These are phyloP conservation scores for Montifringilla adamsi DNA, from an alignment of 2,113 vertebrate genomes.

Conservation along the genomic window DNA sequence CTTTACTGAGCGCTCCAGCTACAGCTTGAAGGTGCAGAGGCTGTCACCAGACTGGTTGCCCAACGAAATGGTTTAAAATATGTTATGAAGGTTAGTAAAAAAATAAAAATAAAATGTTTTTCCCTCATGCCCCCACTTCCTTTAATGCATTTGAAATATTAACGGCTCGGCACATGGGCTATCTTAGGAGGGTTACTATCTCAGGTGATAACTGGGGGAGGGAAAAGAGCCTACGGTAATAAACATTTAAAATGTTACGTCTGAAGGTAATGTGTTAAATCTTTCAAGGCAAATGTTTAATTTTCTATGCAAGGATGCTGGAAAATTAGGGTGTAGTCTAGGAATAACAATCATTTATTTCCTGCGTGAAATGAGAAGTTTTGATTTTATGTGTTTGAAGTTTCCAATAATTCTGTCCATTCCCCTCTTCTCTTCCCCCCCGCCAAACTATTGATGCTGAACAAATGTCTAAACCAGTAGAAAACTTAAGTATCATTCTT, in stretches of 20 bases:
- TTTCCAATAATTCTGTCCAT: conserved; percentile 27
- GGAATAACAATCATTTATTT: neutral
- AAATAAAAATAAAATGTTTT: conserved; percentile 29
- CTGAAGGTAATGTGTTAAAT: conserved; percentile 34
- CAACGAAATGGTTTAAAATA: conserved; percentile 68
- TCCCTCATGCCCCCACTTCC: neutral
- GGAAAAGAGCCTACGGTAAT: neutral
- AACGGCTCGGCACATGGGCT: conserved; percentile 37
- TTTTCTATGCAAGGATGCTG: neutral
- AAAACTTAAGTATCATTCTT: conserved; percentile 29
- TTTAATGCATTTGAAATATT: conserved; percentile 41
- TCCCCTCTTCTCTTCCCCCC: neutral
- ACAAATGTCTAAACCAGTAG: neutral
- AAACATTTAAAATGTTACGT: conserved; percentile 34
- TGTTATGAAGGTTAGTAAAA: conserved; percentile 70
- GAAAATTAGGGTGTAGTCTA: neutral
- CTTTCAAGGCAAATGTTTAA: conserved; percentile 38
- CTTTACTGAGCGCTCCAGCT: conserved; percentile 67
- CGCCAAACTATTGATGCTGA: neutral
- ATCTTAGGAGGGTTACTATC: neutral
- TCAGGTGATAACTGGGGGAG: neutral
- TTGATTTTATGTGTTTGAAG: conserved; percentile 14
- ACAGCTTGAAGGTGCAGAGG: conserved; percentile 66
- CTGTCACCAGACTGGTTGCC: conserved; percentile 64
- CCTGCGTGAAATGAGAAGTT: conserved; percentile 20